Conservation (phyloP, 1,140 invertebrate species). For the Mya arenaria region DNA sequence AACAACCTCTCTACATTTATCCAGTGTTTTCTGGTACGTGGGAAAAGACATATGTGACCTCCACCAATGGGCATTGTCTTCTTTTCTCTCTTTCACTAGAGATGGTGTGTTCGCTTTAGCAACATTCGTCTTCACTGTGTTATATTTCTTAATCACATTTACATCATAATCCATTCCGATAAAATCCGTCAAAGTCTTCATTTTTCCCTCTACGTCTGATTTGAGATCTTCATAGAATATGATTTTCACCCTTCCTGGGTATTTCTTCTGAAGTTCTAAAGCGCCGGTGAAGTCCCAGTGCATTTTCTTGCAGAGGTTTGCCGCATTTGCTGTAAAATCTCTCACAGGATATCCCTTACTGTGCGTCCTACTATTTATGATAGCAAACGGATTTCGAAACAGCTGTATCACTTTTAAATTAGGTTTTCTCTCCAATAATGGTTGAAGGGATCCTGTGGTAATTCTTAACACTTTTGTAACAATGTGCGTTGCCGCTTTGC, state of each 20-base stretch:
- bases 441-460: neutral
- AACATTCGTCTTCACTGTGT: slow-evolving; percentile 16
- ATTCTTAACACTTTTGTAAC: slow-evolving; percentile 41
- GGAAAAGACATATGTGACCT: slow-evolving; percentile 5
- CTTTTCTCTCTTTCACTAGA: neutral
- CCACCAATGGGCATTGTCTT: slow-evolving; percentile 37
- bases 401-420: slow-evolving; percentile 46
- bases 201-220: neutral
- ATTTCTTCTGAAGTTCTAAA: neutral
- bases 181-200: slow-evolving; percentile 26
- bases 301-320: slow-evolving; percentile 29
- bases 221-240: slow-evolving; percentile 40
- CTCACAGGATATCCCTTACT: slow-evolving; percentile 19
- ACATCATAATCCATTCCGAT: slow-evolving; percentile 16
- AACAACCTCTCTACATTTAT: slow-evolving; percentile 2
- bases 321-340: neutral
- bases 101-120: neutral
- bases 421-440: neutral
- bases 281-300: neutral
- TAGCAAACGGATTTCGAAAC: slow-evolving; percentile 35
- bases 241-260: slow-evolving; percentile 13
- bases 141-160: neutral
- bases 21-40: neutral
- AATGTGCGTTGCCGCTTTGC: neutral
- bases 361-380: slow-evolving; percentile 30